Evolutionary conservation across 2,797 vertebrate species (phyloP).

Genomic region (Myotis vivesi): DNA sequence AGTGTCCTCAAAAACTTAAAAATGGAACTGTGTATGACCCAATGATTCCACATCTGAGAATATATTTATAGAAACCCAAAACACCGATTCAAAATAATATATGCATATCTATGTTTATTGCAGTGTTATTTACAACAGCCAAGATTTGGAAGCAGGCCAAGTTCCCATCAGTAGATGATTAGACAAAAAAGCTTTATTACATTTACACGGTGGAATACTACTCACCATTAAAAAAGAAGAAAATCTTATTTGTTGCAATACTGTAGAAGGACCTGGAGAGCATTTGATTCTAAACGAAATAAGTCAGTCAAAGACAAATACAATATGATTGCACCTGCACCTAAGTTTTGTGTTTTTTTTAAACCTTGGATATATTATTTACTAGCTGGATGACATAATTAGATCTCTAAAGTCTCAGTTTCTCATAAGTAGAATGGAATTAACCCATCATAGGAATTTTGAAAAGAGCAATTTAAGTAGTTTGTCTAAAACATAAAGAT

Average conservation of each 20-base stretch:
- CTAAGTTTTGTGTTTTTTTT: background rate
- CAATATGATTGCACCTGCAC: background rate
- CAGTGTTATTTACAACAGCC: background rate
- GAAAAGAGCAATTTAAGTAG: background rate
- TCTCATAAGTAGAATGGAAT: background rate
- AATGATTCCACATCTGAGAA: background rate
- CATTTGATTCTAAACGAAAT: background rate
- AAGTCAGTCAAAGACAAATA: background rate
- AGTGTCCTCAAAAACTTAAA: background rate
- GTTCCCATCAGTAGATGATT: background rate
- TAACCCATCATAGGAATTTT: background rate
- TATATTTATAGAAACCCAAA: background rate
- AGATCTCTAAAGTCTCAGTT: background rate
- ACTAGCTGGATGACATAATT: background rate
- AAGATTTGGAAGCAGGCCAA: background rate
- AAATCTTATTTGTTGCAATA: background rate
- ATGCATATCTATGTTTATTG: background rate
- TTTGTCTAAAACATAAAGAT: background rate
- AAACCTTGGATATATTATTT: background rate
- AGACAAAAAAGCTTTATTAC: background rate
- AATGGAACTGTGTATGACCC: background rate
- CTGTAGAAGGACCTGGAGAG: background rate
- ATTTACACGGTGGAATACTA: background rate
- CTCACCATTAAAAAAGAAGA: background rate
- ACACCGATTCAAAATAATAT: background rate